Evolutionary conservation across 2,113 vertebrate genomes (phyloP).

Genomic region (Corvus hawaiiensis): DNA sequence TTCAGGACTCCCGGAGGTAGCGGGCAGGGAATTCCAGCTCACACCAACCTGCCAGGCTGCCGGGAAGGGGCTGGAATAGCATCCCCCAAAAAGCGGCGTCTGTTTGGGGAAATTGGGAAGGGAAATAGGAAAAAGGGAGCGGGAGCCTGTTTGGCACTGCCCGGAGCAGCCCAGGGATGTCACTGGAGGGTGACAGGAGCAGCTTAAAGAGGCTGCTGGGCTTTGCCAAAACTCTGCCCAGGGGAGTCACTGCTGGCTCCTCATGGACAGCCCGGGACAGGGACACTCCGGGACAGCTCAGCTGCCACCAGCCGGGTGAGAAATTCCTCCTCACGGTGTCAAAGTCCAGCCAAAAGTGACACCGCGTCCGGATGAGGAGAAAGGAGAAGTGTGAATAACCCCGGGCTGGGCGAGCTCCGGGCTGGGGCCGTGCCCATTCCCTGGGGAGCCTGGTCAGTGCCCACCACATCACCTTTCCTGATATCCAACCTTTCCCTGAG

Average conservation of each 20-base stretch:
- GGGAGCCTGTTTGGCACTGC: background rate
- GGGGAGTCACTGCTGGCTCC: background rate
- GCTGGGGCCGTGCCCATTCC: background rate
- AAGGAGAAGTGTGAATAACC: rapidly evolving
- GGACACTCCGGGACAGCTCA: background rate
- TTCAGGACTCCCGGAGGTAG: rapidly evolving
- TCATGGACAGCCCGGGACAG: background rate
- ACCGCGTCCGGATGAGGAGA: background rate
- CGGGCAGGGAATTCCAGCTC: background rate
- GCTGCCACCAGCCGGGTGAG: background rate
- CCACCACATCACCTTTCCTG: background rate
- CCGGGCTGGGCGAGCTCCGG: background rate
- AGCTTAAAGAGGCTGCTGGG: background rate
- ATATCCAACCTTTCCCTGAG: background rate
- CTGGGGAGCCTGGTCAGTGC: background rate
- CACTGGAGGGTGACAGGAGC: background rate
- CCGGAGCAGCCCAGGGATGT: background rate
- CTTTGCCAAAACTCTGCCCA: background rate
- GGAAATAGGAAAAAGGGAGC: background rate
- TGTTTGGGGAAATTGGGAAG: background rate
- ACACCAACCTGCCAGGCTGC: background rate
- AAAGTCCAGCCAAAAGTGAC: background rate
- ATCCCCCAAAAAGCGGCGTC: background rate
- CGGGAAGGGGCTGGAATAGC: background rate
- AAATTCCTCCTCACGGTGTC: background rate